Evolutionary conservation across 2,888 invertebrate genomes (phyloP).

Genomic region (Schrankia costaestrigalis): DNA sequence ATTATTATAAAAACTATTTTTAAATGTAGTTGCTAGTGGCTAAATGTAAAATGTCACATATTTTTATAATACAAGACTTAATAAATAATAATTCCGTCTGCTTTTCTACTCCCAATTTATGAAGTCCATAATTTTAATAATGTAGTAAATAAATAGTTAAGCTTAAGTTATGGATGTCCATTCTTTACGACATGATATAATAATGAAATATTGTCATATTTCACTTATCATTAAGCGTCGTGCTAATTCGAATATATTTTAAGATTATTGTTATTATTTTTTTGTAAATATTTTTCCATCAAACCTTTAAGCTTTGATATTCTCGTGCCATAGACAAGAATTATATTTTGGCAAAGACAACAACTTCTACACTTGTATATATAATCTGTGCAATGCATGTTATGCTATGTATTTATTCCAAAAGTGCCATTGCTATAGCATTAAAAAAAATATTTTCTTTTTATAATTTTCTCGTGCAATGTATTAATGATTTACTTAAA

Average conservation of each 20-base stretch:
- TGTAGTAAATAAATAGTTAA: not conserved
- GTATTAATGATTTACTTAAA: conserved; percentile 53
- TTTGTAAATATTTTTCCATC: conserved; percentile 61
- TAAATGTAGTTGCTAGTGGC: no score
- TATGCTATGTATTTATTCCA: conserved; percentile 62
- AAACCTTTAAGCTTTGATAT: conserved; percentile 56
- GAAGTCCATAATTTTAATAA: conserved; percentile 30
- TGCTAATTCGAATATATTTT: conserved; percentile 23
- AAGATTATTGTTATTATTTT: conserved; percentile 33
- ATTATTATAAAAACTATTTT: no score
- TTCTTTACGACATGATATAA: no score
- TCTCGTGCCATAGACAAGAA: conserved; percentile 67
- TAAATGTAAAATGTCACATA: conserved; percentile 2
- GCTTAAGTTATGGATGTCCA: no score
- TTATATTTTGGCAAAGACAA: conserved; percentile 42
- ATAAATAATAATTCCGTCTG: conserved; percentile 50
- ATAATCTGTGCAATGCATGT: conserved; percentile 51
- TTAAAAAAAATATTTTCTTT: conserved; percentile 24
- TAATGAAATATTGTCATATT: no score
- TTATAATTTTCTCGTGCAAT: conserved; percentile 56
- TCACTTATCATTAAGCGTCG: conserved; percentile 15
- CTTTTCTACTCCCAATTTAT: conserved; percentile 55
- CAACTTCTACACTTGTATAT: conserved; percentile 35
- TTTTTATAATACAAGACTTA: conserved; percentile 14
- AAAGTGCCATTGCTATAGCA: conserved; percentile 67